A percentile compares a stretch with the other conserved stretches of the same genome.
phyloP scores from a whole-genome alignment of 2,797 vertebrate species.

The Macroramphosus scolopax region DNA sequence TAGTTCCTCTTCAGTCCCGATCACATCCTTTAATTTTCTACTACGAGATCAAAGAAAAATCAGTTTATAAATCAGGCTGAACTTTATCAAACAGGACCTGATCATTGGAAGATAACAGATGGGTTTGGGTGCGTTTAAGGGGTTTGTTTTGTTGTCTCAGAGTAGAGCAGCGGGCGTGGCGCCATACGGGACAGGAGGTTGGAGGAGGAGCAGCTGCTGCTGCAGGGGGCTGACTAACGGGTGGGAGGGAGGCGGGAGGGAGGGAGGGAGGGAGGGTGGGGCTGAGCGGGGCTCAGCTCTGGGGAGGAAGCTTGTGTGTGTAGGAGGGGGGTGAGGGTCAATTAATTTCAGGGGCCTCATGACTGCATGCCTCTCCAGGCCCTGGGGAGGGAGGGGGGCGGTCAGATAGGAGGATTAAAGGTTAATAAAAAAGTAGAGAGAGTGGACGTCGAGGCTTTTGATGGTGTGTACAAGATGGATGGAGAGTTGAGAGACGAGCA shows the following conservation, averaged over 20 bases:
- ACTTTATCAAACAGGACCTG: no score
- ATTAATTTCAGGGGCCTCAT: conserved; percentile 48
- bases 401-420: neutral
- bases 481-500: neutral
- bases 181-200: conserved; percentile 20
- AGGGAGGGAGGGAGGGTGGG: conserved; percentile 6
- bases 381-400: neutral
- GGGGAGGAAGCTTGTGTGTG: neutral
- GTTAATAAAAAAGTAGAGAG: neutral
- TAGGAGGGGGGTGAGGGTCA: conserved; percentile 33
- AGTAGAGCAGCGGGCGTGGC: conserved; percentile 21
- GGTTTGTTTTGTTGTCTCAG: no score
- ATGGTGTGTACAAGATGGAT: no score
- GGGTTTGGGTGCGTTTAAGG: no score
- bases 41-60: no score
- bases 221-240: no score
- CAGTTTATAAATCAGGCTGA: no score
- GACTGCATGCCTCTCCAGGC: conserved; percentile 13
- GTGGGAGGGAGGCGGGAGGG: neutral
- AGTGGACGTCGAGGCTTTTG: no score
- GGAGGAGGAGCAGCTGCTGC: conserved; percentile 55
- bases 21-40: no score
- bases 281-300: conserved; percentile 5
- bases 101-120: no score
- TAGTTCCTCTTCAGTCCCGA: no score